Percentiles rank a stretch among this genome's conserved stretches.
phyloP scores from a whole-genome alignment of 2,113 vertebrate species.

The Oncorhynchus masou region DNA sequence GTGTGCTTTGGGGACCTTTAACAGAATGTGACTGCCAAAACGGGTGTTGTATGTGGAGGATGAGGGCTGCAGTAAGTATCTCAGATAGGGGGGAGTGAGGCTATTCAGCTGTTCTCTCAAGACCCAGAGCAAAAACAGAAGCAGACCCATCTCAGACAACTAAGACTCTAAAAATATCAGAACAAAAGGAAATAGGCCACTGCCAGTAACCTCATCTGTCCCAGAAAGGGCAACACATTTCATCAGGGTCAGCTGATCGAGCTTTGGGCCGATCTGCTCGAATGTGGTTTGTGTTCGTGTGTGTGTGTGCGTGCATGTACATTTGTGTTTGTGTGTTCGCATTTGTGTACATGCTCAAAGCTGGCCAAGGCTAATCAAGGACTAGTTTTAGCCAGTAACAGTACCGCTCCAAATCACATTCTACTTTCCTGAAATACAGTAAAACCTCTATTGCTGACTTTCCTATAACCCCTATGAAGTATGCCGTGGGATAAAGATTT shows the following conservation, averaged over 20 bases:
- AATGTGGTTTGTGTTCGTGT: neutral
- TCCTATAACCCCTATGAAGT: neutral
- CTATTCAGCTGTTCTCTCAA: neutral
- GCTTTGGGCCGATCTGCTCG: slow-evolving; percentile 16
- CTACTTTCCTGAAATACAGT: neutral
- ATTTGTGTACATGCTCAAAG: neutral
- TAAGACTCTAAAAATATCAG: neutral
- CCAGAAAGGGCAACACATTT: slow-evolving; percentile 5
- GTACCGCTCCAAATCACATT: too few relatives aligned
- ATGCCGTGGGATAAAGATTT: neutral
- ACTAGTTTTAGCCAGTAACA: too few relatives aligned
- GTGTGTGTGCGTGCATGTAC: neutral
- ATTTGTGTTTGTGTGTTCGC: neutral
- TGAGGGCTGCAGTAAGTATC: too few relatives aligned
- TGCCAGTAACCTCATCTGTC: slow-evolving; percentile 1
- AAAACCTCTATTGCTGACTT: neutral
- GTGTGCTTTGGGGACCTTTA: too few relatives aligned
- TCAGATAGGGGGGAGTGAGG: too few relatives aligned
- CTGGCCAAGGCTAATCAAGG: too few relatives aligned
- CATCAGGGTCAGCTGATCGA: slow-evolving; percentile 27
- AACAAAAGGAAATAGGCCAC: neutral
- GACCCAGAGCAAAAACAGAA: neutral
- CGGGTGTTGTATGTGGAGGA: too few relatives aligned
- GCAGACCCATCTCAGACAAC: slow-evolving; percentile 4
- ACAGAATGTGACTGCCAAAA: too few relatives aligned